phyloP scores from a whole-genome alignment of 2,797 vertebrate species.

The Hozukius guyotensis region DNA sequence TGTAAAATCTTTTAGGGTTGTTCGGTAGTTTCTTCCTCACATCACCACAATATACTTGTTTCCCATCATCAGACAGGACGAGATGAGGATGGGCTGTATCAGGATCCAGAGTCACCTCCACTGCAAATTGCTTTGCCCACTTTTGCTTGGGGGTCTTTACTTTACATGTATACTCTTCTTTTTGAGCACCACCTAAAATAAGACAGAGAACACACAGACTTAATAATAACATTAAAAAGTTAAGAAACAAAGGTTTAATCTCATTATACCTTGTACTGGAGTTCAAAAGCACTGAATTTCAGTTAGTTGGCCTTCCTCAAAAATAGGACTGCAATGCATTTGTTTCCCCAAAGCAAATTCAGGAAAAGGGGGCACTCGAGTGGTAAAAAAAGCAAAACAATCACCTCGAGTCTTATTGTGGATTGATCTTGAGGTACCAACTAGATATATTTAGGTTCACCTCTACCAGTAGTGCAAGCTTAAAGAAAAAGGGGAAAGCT shows the following conservation, averaged over 20 bases:
- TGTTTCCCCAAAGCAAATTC: neutral
- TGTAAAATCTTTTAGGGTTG: no score
- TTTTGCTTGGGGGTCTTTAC: no score
- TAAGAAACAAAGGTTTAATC: neutral
- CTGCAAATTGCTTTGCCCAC: neutral
- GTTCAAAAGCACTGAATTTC: neutral
- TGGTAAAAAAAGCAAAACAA: neutral
- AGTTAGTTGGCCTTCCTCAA: neutral
- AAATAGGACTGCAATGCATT: neutral
- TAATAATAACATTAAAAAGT: neutral
- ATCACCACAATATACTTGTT: no score
- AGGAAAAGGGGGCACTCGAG: neutral
- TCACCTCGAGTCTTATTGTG: neutral
- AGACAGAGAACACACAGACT: neutral
- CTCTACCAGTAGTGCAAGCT: rapidly evolving
- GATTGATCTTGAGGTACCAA: neutral
- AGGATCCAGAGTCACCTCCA: neutral
- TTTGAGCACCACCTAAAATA: neutral
- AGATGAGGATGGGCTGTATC: rapidly evolving
- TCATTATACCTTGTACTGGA: neutral
- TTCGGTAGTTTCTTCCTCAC: rapidly evolving
- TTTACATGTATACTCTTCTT: neutral
- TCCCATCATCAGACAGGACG: no score
- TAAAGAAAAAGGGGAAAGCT: neutral
- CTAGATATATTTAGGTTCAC: rapidly evolving